phyloP scores from a whole-genome alignment of 2,888 invertebrate genomes.

The Mesochorus sp. region DNA sequence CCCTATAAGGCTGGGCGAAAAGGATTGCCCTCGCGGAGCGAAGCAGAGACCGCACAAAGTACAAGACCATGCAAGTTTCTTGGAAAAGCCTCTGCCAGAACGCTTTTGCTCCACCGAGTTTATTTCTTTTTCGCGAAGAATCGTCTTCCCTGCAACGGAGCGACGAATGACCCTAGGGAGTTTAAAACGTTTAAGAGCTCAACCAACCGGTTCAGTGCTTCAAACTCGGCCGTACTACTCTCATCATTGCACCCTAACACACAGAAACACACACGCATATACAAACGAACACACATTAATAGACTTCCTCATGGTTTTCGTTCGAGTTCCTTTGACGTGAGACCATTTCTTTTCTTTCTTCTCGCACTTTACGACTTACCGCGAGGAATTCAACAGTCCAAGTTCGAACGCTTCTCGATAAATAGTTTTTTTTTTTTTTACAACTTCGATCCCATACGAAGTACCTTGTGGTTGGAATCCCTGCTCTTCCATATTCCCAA shows the following conservation, averaged over 20 bases:
- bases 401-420: background rate
- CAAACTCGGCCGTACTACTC: conserved; percentile 37
- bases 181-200: conserved; percentile 50
- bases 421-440: background rate
- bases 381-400: conserved; percentile 13
- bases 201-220: conserved; percentile 61
- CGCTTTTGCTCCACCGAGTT: conserved; percentile 46
- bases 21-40: conserved; percentile 47
- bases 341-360: conserved; percentile 8
- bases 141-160: conserved; percentile 30
- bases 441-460: background rate
- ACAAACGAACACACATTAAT: background rate
- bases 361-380: conserved; percentile 27
- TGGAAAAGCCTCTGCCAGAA: conserved; percentile 56
- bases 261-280: conserved; percentile 1
- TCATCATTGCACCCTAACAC: conserved; percentile 13
- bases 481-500: too few species aligned
- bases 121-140: conserved; percentile 54
- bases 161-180: conserved; percentile 55
- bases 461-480: background rate
- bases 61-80: conserved; percentile 52
- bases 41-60: conserved; percentile 11
- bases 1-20: conserved; percentile 62
- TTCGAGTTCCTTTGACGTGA: conserved; percentile 10
- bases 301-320: conserved; percentile 10